Evolutionary conservation across 2,888 invertebrate species (phyloP), one percentile per base, ranked within the genome.

Genomic region (Spicauda simplicius): DNA sequence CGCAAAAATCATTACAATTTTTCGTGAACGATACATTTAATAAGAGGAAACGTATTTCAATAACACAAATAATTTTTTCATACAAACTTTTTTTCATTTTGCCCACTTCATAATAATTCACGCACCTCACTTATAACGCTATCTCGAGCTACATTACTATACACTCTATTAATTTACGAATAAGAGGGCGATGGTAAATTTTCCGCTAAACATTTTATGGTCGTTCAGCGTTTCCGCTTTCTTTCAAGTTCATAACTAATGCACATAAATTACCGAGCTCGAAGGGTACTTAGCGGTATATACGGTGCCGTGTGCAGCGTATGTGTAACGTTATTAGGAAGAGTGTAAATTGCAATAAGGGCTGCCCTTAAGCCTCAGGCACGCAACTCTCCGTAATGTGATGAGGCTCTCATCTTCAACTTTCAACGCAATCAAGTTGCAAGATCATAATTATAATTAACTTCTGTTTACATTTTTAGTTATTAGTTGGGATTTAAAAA

Each of bases 231-330:
- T 80, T 78, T 85, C 86, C 86, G 84, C 74, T 67, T 79, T 82
- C 82, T 80, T 82, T 84, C 76, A 77, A 73, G 78, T 78, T 77
- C 76, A 78, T 83, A 85, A 83, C 78, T 80, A 81, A 86, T 86
- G 86, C 83, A 79, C 87, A 88, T 88, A 88, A 84, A 86, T 88
- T 87, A 84, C 79, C 80, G 73, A 74, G 75, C 77, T 60, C 50
- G 55, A 79, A 80, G 81, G 73, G 79, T 80, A 80, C 84, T 87
- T 86, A 79, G 77, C 75, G 76, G 79, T 84, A 83, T 84, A 86
- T 86, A 25, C 25, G 25, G 25, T 80, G 78, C 81, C 6, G 45
- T 79, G 78, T 20, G 52, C 45, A 7, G 25, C 30, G 16, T 48
- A 65, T 65, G 54, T 65, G 25, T 65, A 45, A 25, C 53, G 59